phyloP scores from a whole-genome alignment of 2,797 vertebrate species.

The Propithecus deckenii region DNA sequence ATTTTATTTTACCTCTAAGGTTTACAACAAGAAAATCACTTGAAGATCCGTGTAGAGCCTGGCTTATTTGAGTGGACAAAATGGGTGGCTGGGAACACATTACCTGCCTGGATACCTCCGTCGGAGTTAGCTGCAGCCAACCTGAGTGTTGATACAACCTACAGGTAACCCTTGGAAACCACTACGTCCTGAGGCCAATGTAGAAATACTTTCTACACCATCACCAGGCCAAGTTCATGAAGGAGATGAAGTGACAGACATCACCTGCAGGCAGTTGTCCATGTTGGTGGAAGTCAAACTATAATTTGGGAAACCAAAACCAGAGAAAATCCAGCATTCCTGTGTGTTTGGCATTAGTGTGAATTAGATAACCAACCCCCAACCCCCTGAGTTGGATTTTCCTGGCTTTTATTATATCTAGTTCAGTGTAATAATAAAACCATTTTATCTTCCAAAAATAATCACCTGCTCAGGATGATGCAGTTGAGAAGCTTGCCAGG shows the following conservation, averaged over 20 bases:
- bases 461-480: not conserved
- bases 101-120: slow-evolving; percentile 94
- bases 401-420: not conserved
- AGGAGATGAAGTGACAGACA: not conserved
- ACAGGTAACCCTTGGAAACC: slow-evolving; percentile 88
- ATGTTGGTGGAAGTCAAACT: not conserved
- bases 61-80: slow-evolving; percentile 99
- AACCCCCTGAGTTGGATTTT: not conserved
- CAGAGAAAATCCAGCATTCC: not conserved
- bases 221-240: not conserved
- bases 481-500: not conserved
- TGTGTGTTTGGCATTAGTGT: not conserved
- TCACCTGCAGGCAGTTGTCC: not conserved
- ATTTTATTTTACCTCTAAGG: slow-evolving; percentile 84
- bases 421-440: not conserved
- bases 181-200: not conserved
- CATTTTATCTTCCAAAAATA: not conserved
- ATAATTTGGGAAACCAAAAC: not conserved
- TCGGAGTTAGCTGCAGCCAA: slow-evolving; percentile 93
- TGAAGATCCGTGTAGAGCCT: slow-evolving; percentile 95
- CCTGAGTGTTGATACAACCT: slow-evolving; percentile 97
- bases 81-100: slow-evolving; percentile 94
- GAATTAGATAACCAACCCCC: not conserved
- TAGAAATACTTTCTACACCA: not conserved
- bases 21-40: slow-evolving; percentile 94